Conservation (phyloP, 2,888 invertebrate genomes). For the Ormyrus nitidulus region DNA sequence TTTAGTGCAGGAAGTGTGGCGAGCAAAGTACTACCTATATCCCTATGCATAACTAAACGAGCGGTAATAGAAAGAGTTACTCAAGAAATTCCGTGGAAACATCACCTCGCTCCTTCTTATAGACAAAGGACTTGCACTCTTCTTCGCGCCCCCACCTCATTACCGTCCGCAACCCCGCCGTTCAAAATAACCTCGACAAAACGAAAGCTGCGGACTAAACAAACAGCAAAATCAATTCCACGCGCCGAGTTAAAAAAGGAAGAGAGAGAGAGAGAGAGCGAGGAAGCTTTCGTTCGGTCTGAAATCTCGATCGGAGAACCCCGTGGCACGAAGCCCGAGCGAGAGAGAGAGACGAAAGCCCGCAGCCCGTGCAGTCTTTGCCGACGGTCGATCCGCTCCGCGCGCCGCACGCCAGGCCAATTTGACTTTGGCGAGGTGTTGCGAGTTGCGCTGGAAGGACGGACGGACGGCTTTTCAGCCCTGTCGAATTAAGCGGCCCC, state of each 20-base stretch:
- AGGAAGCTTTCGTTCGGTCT: conserved; percentile 11
- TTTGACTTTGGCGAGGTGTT: conserved; percentile 22
- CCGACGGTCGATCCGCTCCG: conserved; percentile 25
- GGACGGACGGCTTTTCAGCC: not conserved
- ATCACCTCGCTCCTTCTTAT: too few relatives aligned
- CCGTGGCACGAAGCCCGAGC: conserved; percentile 7
- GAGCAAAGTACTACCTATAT: too few relatives aligned
- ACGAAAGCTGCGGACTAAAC: not conserved
- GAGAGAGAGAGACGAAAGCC: conserved; percentile 22
- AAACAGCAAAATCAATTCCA: conserved; percentile 1
- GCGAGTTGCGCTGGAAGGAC: conserved; percentile 22
- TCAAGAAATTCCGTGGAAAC: too few relatives aligned
- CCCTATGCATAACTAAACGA: too few relatives aligned
- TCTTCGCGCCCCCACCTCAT: not conserved
- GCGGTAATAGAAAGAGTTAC: too few relatives aligned
- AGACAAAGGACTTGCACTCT: not conserved
- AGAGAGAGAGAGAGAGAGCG: not conserved
- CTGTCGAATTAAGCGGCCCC: too few relatives aligned
- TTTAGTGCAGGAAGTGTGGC: too few relatives aligned
- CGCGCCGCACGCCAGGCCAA: conserved; percentile 12
- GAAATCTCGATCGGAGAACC: conserved; percentile 27
- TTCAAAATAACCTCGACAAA: conserved; percentile 18
- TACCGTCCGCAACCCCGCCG: not conserved
- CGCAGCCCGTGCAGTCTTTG: not conserved
- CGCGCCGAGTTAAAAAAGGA: not conserved